Evolutionary conservation across 2,797 vertebrate species (phyloP).

Genomic region (Agapornis canus): DNA sequence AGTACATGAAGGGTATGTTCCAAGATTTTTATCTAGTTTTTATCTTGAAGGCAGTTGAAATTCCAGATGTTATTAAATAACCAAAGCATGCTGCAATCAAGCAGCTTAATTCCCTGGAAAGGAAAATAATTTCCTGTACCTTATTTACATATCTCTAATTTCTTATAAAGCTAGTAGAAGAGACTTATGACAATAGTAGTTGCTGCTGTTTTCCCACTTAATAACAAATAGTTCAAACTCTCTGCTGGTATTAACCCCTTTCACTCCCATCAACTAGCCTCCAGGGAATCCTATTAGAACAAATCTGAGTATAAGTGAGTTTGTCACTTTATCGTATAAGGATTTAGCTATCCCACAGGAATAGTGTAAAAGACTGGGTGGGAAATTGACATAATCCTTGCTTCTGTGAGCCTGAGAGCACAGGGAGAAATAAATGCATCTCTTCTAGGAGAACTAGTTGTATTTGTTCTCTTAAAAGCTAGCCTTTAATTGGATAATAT

Average conservation of each 20-base stretch:
- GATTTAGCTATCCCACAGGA: background rate
- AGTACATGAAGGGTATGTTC: background rate
- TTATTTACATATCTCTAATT: conserved; percentile 52
- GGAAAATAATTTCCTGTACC: conserved; percentile 42
- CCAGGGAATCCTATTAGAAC: background rate
- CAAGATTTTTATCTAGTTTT: conserved; percentile 37
- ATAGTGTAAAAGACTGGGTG: background rate
- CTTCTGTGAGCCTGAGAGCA: background rate
- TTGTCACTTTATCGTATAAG: background rate
- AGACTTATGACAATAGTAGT: background rate
- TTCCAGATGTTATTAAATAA: conserved; percentile 55
- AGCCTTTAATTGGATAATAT: background rate
- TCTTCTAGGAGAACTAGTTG: background rate
- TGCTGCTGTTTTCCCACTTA: conserved; percentile 6
- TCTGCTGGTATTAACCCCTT: background rate
- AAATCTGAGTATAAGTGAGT: background rate
- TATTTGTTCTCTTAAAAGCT: background rate
- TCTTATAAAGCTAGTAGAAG: conserved; percentile 2
- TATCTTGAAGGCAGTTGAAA: conserved; percentile 31
- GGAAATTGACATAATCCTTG: background rate
- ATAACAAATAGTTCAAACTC: conserved; percentile 13
- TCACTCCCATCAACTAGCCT: background rate
- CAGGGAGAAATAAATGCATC: background rate
- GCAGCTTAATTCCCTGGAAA: conserved; percentile 2
- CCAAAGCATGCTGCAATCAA: conserved; percentile 13